Base-by-base conservation (phyloP, 2,797 vertebrate species). In the Aratinga solstitialis region DNA sequence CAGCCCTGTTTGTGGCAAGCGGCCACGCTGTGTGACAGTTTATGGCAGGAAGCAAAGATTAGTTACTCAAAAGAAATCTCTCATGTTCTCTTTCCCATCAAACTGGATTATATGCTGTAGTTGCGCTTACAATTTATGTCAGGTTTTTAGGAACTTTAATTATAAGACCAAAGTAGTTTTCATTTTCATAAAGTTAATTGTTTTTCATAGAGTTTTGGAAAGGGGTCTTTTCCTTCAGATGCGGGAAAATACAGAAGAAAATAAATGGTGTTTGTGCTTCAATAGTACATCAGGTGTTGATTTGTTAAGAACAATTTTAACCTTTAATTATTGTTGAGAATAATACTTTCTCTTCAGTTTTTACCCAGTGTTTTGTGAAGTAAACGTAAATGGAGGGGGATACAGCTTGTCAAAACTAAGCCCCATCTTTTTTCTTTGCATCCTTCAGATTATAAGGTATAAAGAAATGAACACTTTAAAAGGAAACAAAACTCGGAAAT, bases 401-500 rank as follows among this genome's bases (percentile, higher is more conserved):
- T 80, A 30, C 20, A 43, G 18, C n/a, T 73, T 82, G 84, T 88
- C 72, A 71, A 90, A 80, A 81, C 36, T 59, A 68, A 94, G 95
- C 63, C 22, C 23, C 75, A 54, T 74, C 59, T 87, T 89, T 69
- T 42, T 88, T 59, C 38, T 94, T 95, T 92, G 36, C 59, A 89
- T 94, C 43, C 43, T 93, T 91, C 66, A 59, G 53, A 36, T 96
- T 95, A 81, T 54, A 78, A 91, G 27, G 43, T 66, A 82, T 72
- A 86, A 95, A 94, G 90, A 94, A 88, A 82, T 56, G 69, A 97
- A 86, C 20, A 16, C 80, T 96, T 95, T 89, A 73, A 63, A 92
- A 93, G 94, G 91, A 96, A 96, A 87, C 89, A 80, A 82, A 97
- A 90, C 75, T 94, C 83, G 95, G 87, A 94, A 91, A 91, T 89